Evolutionary conservation across 2,888 invertebrate species (phyloP).

Genomic region (Hemistola chrysoprasaria): DNA sequence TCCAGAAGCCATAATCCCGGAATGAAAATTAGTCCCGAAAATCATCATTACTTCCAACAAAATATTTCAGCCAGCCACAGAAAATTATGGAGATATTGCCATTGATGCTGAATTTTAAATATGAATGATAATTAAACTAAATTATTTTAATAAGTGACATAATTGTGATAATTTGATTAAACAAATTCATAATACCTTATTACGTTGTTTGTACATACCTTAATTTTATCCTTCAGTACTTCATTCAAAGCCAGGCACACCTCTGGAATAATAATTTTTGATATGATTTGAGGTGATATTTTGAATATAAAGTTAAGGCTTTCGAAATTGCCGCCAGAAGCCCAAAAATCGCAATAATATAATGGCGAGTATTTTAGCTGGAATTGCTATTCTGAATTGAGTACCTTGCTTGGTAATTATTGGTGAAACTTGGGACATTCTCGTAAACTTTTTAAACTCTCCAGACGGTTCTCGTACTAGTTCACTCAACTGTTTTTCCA

Average conservation of each 20-base stretch:
- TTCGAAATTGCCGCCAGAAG: slow-evolving; percentile 6
- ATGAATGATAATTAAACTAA: slow-evolving; percentile 1
- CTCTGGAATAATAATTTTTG: slow-evolving; percentile 11
- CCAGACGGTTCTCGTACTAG: slow-evolving; percentile 1
- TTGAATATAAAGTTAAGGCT: slow-evolving; percentile 12
- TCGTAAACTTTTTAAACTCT: slow-evolving; percentile 10
- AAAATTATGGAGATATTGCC: slow-evolving; percentile 1
- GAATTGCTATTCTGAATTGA: slow-evolving; percentile 2
- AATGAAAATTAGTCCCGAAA: neutral
- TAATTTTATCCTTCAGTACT: slow-evolving; percentile 8
- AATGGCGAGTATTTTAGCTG: slow-evolving; percentile 5
- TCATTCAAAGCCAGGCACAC: slow-evolving; percentile 12
- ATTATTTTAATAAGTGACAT: neutral
- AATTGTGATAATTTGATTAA: slow-evolving; percentile 1
- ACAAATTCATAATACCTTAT: neutral
- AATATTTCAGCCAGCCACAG: slow-evolving; percentile 1
- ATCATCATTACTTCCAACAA: slow-evolving; percentile 2
- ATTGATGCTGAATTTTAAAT: slow-evolving; percentile 2
- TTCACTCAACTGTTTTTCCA: slow-evolving; percentile 2
- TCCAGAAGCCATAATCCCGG: slow-evolving; percentile 1
- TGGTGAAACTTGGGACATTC: slow-evolving; percentile 7
- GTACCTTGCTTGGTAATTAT: slow-evolving; percentile 10
- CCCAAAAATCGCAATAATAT: slow-evolving; percentile 11
- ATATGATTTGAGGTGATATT: slow-evolving; percentile 11
- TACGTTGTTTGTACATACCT: too few relatives aligned